Evolutionary conservation across 2,113 vertebrate species (phyloP).

Genomic region (Lycaon pictus): DNA sequence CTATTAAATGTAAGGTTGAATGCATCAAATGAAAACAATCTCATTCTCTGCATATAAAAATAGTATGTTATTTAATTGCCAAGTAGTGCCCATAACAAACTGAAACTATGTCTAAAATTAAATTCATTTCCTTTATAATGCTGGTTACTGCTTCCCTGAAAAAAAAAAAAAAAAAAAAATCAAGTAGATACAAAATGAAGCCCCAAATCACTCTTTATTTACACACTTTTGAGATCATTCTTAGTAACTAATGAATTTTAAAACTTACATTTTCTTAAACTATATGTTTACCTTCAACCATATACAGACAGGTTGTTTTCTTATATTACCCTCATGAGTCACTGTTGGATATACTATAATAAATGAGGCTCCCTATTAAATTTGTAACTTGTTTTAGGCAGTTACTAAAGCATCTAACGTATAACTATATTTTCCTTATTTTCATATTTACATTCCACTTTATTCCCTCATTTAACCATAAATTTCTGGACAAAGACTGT

Average conservation of each 20-base stretch:
- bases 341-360: neutral
- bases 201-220: neutral
- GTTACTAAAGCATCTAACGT: neutral
- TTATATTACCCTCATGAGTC: neutral
- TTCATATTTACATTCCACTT: neutral
- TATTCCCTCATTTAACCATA: neutral
- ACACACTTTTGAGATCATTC: neutral
- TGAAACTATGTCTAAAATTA: conserved; percentile 55
- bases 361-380: neutral
- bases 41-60: conserved; percentile 66
- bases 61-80: conserved; percentile 54
- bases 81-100: conserved; percentile 44
- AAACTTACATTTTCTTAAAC: neutral
- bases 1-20: neutral
- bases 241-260: neutral
- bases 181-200: neutral
- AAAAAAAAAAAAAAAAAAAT: neutral
- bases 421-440: neutral
- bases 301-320: neutral
- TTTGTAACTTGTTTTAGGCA: neutral
- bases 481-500: neutral
- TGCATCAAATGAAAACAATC: neutral
- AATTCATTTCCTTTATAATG: conserved; percentile 52
- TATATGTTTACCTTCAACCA: neutral
- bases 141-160: neutral